Base-by-base conservation (phyloP, 2,797 vertebrate species). In the Buceros bicornis region DNA sequence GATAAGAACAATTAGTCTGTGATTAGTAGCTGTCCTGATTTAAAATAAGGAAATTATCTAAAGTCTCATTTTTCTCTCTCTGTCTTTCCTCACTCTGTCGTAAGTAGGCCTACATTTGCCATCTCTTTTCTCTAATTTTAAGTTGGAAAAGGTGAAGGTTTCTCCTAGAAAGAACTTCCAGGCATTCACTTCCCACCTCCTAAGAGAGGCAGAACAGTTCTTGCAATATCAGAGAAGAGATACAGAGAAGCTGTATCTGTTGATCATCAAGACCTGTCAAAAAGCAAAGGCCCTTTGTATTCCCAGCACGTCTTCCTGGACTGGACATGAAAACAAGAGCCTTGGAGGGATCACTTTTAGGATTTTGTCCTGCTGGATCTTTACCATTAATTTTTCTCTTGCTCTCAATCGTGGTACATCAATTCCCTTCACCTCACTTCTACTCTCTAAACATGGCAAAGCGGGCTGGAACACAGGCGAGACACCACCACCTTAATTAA, bases 361-460 rank as follows among this genome's bases (percentile, higher is more conserved):
- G 24, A 28, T n/a, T 74, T 31, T 1, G 0, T 54, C 26, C 26
- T 69, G 4, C 18, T 77, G 33, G 11, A 31, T 53, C 60, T 77
- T 82, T 64, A 40, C 25, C 42, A 47, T 28, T 16, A 16, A 74
- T 62, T 4, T 48, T 81, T 58, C 22, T 37, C 15, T 54, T 90
- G 5, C 17, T 69, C 22, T 53, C 45, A 66, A 0, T 11, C 37
- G 3, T 42, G 43, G 11, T 51, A 15, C 16, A 3, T n/a, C 35
- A 62, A 15, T 42, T 94, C 57, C 10, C 28, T 72, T 94, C 25
- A 29, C 28, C 21, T 64, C 25, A 15, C 12, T 87, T 64, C 24
- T 61, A 7, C 10, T 70, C 31, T 28, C 31, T 54, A 66, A 56
- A 35, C 2, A 10, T 14, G 11, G 5, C 13, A 91, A 83, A 88